Evolutionary conservation across 2,797 vertebrate genomes (phyloP).

Genomic region (Cuniculus paca): DNA sequence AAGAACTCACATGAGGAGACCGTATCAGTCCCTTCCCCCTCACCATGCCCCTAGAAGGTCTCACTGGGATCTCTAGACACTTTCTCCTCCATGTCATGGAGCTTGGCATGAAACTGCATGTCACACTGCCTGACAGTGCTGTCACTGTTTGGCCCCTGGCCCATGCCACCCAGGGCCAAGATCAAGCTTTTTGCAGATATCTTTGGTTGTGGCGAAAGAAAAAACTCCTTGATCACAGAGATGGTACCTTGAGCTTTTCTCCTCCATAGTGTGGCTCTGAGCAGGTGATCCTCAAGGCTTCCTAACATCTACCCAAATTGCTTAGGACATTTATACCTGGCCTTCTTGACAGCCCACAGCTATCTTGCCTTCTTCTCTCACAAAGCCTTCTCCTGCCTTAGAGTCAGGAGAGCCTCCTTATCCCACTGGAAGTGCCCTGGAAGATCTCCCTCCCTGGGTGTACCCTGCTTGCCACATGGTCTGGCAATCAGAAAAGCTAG

Average conservation of each 20-base stretch:
- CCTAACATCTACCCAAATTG: background rate
- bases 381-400: background rate
- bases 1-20: background rate
- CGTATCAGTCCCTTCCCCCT: background rate
- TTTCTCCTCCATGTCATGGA: slow-evolving; percentile 23
- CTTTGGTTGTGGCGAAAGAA: slow-evolving; percentile 46
- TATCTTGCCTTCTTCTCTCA: background rate
- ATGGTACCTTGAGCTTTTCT: background rate
- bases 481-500: slow-evolving; percentile 44
- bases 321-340: background rate
- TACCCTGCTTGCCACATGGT: slow-evolving; percentile 61
- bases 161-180: slow-evolving; percentile 69
- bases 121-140: slow-evolving; percentile 59
- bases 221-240: background rate
- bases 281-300: background rate
- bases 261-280: background rate
- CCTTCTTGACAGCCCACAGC: background rate
- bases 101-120: slow-evolving; percentile 19
- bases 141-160: slow-evolving; percentile 70
- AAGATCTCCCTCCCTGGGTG: background rate
- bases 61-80: background rate
- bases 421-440: background rate
- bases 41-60: background rate
- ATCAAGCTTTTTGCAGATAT: slow-evolving; percentile 15
- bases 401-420: background rate